Evolutionary conservation across 2,113 vertebrate genomes (phyloP), one percentile per base, ranked within the genome.

Genomic region (Boleophthalmus pectinirostris): DNA sequence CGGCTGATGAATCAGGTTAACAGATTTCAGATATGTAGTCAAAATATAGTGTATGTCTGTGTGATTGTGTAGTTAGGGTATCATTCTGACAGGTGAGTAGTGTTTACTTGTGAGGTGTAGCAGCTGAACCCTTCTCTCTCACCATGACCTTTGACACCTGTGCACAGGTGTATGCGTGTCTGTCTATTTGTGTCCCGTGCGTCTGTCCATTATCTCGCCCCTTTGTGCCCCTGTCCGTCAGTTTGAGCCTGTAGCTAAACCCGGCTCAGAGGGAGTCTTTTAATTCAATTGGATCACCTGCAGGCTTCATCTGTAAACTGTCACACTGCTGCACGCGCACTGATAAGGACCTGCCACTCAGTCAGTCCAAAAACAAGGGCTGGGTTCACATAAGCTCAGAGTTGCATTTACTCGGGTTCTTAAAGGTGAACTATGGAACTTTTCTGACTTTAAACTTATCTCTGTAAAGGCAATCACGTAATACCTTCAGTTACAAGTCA

Each of bases 231-330:
- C 29, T 25, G 56, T 58, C n/a, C 9, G 1, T 74, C 66, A 54
- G 16, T 20, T 67, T 58, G 6, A 72, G 71, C 71, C 74, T 63
- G 35, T 33, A 51, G 71, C 53, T 69, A 69, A 73, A 74, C 75
- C 76, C 69, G 56, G 69, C 58, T 83, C 77, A 86, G 75, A 79
- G 77, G 71, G 77, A 77, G 67, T 70, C 23, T 74, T 80, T 87
- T 86, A 88, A 89, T 88, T 89, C 63, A 88, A 91, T 85, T 86
- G 79, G 81, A 86, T 82, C 81, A 82, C 82, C 73, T 70, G 73
- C 23, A 58, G 57, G 63, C 71, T 85, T 85, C 84, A 75, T 85
- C 76, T 81, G 80, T 75, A 76, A 80, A 85, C 80, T 84, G 77
- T 86, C 74, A 84, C 73, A 66, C 65, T 10, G 82, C 66, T 78